Base-by-base conservation (phyloP, 2,113 vertebrate genomes). In the Oreotrochilus melanogaster region DNA sequence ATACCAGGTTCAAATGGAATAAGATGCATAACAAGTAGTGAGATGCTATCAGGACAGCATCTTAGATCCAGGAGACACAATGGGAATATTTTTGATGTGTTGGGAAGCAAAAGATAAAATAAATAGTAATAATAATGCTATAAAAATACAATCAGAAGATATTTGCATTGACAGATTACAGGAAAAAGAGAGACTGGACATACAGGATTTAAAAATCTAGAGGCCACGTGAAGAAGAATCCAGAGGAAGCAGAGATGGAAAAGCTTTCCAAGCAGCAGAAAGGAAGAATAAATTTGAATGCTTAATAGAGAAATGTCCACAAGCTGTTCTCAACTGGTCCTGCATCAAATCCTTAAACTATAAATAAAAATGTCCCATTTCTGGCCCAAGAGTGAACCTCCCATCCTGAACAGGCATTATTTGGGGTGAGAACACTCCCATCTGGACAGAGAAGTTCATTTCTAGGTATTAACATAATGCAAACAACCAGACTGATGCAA, bases 1-100 rank as follows among this genome's bases (percentile, higher is more conserved):
- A 95, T 6, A 92, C 39, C 37, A 72, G 80, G 89, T 93, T 94
- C 60, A n/a, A 86, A 78, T 23, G 83, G 89, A 95, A 65, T 78
- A 87, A 75, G 80, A 81, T 69, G 85, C 80, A 83, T 78, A 88
- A 78, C 65, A 91, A 86, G 67, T 70, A 74, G 43, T 16, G 35
- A 64, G 89, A 92, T 78, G 39, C 51, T 64, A 54, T 86, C 71
- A 91, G 33, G 53, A 51, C 9, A 67, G 65, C 10, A 60, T 60
- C 92, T 86, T 66, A 2, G 1, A 87, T 86, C 83, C 47, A 48
- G 76, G 57, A 93, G n/a, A 64, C 43, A 51, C 0, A 1, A 67
- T 11, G 30, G 76, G 92, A 91, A 78, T 88, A 66, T 10, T 78
- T 14, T 28, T 4, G 35, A 81, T 5, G 4, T 30, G 60, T 7